Percentiles rank a stretch among this genome's conserved stretches.
Conservation (phyloP, 2,888 invertebrate species). For the Athripsodes cinereus region DNA sequence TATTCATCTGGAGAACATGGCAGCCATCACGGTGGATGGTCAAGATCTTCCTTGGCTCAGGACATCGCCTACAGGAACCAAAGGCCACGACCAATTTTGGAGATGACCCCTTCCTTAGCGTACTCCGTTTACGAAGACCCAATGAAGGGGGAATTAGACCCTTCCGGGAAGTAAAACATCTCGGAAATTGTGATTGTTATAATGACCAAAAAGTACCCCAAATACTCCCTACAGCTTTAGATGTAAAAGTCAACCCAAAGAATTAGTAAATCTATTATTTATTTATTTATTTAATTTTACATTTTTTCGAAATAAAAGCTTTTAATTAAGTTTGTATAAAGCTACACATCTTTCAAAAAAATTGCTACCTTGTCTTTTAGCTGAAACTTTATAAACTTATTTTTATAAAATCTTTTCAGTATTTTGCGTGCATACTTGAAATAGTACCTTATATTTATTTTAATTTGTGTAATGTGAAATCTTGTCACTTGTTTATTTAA, state of each 20-base stretch:
- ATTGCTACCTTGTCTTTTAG: no score
- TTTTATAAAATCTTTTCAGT: no score
- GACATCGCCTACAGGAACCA: conserved; percentile 35
- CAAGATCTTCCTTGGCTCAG: conserved; percentile 33
- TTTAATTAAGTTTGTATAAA: no score
- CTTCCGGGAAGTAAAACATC: conserved; percentile 9
- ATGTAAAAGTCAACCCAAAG: no score
- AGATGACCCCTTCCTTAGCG: conserved; percentile 14
- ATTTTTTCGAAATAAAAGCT: no score
- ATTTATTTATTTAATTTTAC: no score
- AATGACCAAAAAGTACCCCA: not conserved
- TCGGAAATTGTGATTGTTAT: not conserved
- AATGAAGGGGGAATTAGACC: conserved; percentile 15
- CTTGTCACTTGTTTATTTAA: not conserved
- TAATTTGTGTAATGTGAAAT: not conserved
- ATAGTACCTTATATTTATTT: not conserved
- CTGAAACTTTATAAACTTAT: no score
- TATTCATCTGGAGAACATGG: conserved; percentile 43
- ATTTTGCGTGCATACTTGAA: no score
- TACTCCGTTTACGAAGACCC: conserved; percentile 20
- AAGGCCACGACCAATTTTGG: conserved; percentile 13
- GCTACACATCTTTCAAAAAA: no score
- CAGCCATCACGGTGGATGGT: conserved; percentile 39
- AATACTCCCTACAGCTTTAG: no score
- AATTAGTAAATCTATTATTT: no score